Evolutionary conservation across 2,113 vertebrate species (phyloP).

Genomic region (Monopterus albus): DNA sequence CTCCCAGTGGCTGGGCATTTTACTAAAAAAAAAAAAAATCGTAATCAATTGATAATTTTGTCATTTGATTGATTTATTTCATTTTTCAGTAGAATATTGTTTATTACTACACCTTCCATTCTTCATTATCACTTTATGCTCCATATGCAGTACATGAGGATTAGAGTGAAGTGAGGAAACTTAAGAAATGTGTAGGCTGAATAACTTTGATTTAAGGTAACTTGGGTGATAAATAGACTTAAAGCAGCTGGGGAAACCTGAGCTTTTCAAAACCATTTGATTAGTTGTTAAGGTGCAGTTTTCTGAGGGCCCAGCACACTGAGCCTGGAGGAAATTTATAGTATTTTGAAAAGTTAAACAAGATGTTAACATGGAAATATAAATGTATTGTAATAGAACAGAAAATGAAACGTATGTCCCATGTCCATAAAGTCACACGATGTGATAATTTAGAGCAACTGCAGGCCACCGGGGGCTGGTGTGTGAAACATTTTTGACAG

Average conservation of each 20-base stretch:
- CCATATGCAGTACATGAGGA: constrained; percentile 3
- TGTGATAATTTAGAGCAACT: constrained; percentile 68
- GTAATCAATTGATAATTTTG: too few relatives aligned
- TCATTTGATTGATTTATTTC: constrained; percentile 16
- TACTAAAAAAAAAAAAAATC: neutral
- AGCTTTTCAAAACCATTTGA: constrained; percentile 46
- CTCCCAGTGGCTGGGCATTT: too few relatives aligned
- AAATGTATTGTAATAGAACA: constrained; percentile 67
- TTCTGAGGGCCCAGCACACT: constrained; percentile 53
- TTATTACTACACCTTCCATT: constrained; percentile 32
- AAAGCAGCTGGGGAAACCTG: constrained; percentile 35
- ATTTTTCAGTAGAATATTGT: constrained; percentile 18
- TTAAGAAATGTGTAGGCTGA: constrained; percentile 47
- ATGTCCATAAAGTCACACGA: constrained; percentile 64
- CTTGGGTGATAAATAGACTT: constrained; percentile 32
- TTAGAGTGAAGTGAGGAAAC: constrained; percentile 33
- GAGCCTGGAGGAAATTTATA: constrained; percentile 34
- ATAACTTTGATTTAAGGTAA: constrained; percentile 47
- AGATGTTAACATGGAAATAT: constrained; percentile 67
- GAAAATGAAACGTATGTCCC: constrained; percentile 62
- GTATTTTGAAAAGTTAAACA: constrained; percentile 53
- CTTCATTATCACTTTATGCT: constrained; percentile 20
- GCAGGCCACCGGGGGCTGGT: constrained; percentile 41
- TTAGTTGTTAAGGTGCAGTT: constrained; percentile 48
- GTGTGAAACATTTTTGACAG: constrained; percentile 42